Evolutionary conservation across 2,113 vertebrate species (phyloP).

Genomic region (Lates calcarifer): DNA sequence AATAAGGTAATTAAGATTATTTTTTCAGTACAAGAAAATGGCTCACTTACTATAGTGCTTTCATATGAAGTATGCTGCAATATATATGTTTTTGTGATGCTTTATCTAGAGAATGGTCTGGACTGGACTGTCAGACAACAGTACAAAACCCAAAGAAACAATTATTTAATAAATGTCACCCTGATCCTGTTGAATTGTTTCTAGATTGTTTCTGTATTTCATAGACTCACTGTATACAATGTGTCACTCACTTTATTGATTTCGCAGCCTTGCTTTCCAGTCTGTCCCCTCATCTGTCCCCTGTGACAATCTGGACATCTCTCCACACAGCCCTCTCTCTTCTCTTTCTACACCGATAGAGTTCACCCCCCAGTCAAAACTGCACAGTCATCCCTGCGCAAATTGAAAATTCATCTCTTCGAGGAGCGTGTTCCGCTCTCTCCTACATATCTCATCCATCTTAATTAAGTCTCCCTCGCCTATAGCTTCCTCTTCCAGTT

Average conservation of each 20-base stretch:
- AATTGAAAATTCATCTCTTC: conserved; percentile 58
- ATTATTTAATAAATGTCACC: neutral
- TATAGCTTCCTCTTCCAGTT: conserved; percentile 27
- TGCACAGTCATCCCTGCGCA: conserved; percentile 25
- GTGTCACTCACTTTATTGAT: conserved; percentile 3
- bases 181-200: neutral
- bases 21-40: too few relatives aligned
- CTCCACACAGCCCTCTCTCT: neutral
- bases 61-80: too few relatives aligned
- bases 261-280: neutral
- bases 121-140: too few relatives aligned
- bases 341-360: conserved; percentile 20
- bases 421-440: conserved; percentile 9
- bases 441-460: conserved; percentile 51
- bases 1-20: too few relatives aligned
- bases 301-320: conserved; percentile 34
- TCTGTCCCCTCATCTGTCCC: neutral
- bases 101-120: too few relatives aligned
- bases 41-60: too few relatives aligned
- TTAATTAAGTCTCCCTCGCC: conserved; percentile 51
- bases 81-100: too few relatives aligned
- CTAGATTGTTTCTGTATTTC: neutral
- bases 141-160: too few relatives aligned
- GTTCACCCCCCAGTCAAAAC: conserved; percentile 24
- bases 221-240: neutral